Conservation (phyloP, 2,888 invertebrate species). For the Thera obeliscata region DNA sequence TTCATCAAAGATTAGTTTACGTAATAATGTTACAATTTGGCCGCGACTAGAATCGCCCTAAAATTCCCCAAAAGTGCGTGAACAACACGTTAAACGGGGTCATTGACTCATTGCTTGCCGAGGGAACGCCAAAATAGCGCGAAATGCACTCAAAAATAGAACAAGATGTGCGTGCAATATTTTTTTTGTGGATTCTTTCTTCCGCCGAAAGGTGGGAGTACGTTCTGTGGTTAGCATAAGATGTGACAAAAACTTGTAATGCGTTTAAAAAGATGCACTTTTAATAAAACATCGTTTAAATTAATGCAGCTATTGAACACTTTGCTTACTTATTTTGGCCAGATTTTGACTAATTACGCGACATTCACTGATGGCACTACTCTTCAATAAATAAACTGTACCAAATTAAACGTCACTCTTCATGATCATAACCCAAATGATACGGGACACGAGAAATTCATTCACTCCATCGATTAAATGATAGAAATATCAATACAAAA, state of each 20-base stretch:
- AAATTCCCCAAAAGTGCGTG: conserved; percentile 81
- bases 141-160: conserved; percentile 84
- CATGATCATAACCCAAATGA: conserved; percentile 61
- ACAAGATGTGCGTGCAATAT: conserved; percentile 81
- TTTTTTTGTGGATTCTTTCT: conserved; percentile 73
- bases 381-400: conserved; percentile 7
- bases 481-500: conserved; percentile 37
- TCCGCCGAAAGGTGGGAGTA: conserved; percentile 61
- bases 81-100: conserved; percentile 81
- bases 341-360: background rate
- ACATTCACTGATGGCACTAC: conserved; percentile 11
- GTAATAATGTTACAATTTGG: conserved; percentile 49
- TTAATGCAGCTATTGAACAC: background rate
- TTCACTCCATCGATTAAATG: conserved; percentile 47
- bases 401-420: conserved; percentile 67
- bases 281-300: background rate
- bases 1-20: conserved; percentile 29
- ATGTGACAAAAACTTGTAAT: background rate
- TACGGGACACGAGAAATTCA: conserved; percentile 72
- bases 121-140: conserved; percentile 85
- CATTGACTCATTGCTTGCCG: conserved; percentile 78
- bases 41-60: conserved; percentile 63
- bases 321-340: conserved; percentile 1
- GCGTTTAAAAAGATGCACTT: too few relatives aligned
- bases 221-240: conserved; percentile 8